A percentile compares a stretch with the other conserved stretches of the same genome.
Evolutionary conservation across 2,797 vertebrate species (phyloP).

Genomic region (Lagocephalus sceleratus): DNA sequence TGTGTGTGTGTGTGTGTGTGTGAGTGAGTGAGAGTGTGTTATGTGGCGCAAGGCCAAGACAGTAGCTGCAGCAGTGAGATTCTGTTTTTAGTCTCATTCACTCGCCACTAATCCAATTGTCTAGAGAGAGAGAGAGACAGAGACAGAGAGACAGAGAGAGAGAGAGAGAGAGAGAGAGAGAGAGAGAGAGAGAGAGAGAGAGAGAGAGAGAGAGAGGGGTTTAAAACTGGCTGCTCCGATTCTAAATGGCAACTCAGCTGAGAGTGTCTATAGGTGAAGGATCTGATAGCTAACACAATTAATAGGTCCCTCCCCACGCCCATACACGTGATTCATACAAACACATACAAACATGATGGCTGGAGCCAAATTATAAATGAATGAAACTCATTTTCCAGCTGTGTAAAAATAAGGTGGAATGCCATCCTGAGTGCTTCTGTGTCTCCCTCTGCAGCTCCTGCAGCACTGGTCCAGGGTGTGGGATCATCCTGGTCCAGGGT

Average conservation of each 20-base stretch:
- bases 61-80: constrained; percentile 55
- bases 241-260: constrained; percentile 66
- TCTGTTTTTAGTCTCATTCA: constrained; percentile 65
- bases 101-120: constrained; percentile 70
- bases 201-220: constrained; percentile 12
- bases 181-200: constrained; percentile 3
- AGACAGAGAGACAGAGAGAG: neutral
- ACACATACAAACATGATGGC: constrained; percentile 8
- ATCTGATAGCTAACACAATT: constrained; percentile 44
- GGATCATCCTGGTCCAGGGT: neutral
- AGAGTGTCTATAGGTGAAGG: constrained; percentile 58
- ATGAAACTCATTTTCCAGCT: constrained; percentile 7
- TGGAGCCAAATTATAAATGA: neutral
- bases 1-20: constrained; percentile 28
- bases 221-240: constrained; percentile 61
- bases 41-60: constrained; percentile 49
- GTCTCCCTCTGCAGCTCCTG: constrained; percentile 17
- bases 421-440: constrained; percentile 29
- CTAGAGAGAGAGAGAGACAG: constrained; percentile 18
- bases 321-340: neutral
- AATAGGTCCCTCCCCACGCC: constrained; percentile 3
- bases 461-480: too few species aligned
- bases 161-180: constrained; percentile 6
- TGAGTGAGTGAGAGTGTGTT: constrained; percentile 39
- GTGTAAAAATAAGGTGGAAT: constrained; percentile 35